Base-by-base conservation (phyloP, 1,140 invertebrate species). In the Berghia stephanieae region DNA sequence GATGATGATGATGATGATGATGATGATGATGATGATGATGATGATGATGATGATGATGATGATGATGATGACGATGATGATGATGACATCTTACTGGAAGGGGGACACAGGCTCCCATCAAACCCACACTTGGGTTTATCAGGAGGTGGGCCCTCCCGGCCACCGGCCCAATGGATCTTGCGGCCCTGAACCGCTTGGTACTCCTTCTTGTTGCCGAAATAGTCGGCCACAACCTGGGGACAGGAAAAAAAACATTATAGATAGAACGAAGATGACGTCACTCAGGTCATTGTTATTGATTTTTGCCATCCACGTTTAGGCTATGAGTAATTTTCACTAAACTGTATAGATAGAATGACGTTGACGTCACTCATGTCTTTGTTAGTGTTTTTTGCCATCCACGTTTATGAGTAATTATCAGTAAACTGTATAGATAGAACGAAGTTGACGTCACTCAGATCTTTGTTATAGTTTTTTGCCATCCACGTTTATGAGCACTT, bases 51-150 rank as follows among this genome's bases (percentile, higher is more conserved):
- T 57, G 55, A 21, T 57, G 55, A 8, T 57, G 55, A 57, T 57
- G 55, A 57, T 57, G 55, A 57, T 57, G 55, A 57, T 57, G 55
- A 57, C 21, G 55, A 31, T 57, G 5, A 57, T 57, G 21, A 24
- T 57, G 5, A 57, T 8, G 55, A 57, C 5, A n/a, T 24, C 16
- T 52, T 52, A 52, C 18, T 52, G 49, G 24, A 18, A 24, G 92
- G 89, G 4, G 91, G 91, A 86, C 97, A 99, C 66, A 96, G 92
- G 0, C 94, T 94, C 36, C 93, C 93, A 87, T 99, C 96, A 88
- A 96, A 99, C 49, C 97, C 97, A 89, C 97, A 99, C 44, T 90
- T 90, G 0, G 96, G 96, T 0, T 93, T 94, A 89, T 98, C 96
- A 0, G 93, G 92, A 0, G 96, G 96, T 3, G 94, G 93, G 2